Base-by-base conservation (phyloP, 1,140 invertebrate genomes). In the Caenorhabditis latens region DNA sequence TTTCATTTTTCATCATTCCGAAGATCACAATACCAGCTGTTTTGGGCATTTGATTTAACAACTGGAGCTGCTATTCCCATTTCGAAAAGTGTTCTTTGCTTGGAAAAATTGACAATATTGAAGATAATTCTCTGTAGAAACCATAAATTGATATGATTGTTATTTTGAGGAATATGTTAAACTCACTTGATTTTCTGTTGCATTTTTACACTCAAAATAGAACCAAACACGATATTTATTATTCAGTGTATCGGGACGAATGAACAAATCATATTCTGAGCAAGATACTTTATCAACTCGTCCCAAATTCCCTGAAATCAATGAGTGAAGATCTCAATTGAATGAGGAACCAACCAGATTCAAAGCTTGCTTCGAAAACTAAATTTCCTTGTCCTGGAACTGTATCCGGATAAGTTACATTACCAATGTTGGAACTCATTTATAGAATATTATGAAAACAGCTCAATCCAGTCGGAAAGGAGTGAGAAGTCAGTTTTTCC, bases 151-250 rank as follows among this genome's bases (percentile, higher is more conserved):
- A 53, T 53, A 32, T 32, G 32, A 32, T 50, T 50, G 50, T 9
- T 0, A 9, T 50, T 50, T 4, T 50, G 50, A 16, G 50, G 50
- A 16, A 50, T 11, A 50, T 50, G 50, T 32, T 32, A 32, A 2
- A 32, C 32, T 32, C 16, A 96, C 96, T 94, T 97, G 97, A 92
- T 98, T 96, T 46, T 95, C 94, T 88, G 96, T 95, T 0, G 97
- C 96, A 93, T 99, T 99, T 93, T 99, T 97, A 14, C 99, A 97
- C 0, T 96, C 97, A 91, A 99, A 99, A 93, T 99, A 98, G 93
- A 98, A 99, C 97, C 97, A 99, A 86, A 98, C 95, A 58, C 98
- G 94, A 84, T 96, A 95, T 48, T 96, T 94, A 0, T 97, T 97
- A 93, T 97, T 97, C 92, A 97, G 98, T 0, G 97, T 98, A 93